A percentile compares a stretch with the other conserved stretches of the same genome.
Evolutionary conservation across 2,888 invertebrate genomes (phyloP).

Genomic region (Petrophora chlorosata): DNA sequence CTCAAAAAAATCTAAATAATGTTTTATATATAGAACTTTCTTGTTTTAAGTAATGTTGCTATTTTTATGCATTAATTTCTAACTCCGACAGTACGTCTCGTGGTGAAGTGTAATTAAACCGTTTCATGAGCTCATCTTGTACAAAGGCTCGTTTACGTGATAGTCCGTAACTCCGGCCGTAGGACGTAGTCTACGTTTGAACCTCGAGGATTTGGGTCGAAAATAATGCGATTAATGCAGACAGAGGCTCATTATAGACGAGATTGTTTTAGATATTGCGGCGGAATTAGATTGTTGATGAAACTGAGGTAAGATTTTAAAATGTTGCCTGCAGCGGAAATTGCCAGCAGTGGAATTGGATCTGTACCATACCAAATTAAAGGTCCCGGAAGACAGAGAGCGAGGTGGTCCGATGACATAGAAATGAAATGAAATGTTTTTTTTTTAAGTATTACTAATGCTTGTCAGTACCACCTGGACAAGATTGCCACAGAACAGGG

Average conservation of each 20-base stretch:
- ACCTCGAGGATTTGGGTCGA: conserved; percentile 29
- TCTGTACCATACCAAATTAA: no score
- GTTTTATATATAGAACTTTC: no score
- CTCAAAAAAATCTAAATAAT: no score
- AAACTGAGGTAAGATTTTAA: not conserved
- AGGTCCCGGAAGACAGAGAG: no score
- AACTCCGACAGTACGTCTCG: conserved; percentile 16
- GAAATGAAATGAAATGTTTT: no score
- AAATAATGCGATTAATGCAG: conserved; percentile 24
- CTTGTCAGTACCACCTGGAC: no score
- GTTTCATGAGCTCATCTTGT: conserved; percentile 39
- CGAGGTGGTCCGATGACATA: no score
- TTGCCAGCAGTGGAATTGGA: no score
- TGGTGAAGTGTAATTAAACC: conserved; percentile 42
- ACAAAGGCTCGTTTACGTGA: conserved; percentile 53
- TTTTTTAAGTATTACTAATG: no score
- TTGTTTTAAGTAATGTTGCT: no score
- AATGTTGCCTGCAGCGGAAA: not conserved
- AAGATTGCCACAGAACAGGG: no score
- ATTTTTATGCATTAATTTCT: not conserved
- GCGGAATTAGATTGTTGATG: conserved; percentile 11
- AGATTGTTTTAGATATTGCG: conserved; percentile 29
- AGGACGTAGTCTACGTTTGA: conserved; percentile 13
- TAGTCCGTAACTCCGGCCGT: conserved; percentile 28
- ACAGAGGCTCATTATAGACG: conserved; percentile 21